Percentiles rank a stretch among this genome's conserved stretches.
phyloP scores from a whole-genome alignment of 2,888 invertebrate genomes.

The Drosophila multiciliata region DNA sequence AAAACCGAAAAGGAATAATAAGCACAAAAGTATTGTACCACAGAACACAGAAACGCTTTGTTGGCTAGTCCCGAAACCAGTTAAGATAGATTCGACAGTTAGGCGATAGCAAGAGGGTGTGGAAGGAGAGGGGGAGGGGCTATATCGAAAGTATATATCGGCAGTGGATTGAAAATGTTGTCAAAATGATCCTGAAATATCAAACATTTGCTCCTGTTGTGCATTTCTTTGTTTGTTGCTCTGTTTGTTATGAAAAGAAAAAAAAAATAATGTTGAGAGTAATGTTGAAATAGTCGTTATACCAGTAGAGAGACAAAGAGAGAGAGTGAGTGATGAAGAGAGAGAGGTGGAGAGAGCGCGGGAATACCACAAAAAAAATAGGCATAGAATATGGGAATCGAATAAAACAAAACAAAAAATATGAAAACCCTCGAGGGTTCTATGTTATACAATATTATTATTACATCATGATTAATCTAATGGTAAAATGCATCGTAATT shows the following conservation, averaged over 20 bases:
- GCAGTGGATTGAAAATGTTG: conserved; percentile 7
- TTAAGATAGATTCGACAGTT: conserved; percentile 32
- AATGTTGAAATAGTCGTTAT: conserved; percentile 63
- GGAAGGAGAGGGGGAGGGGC: neutral
- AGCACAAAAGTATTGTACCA: conserved; percentile 61
- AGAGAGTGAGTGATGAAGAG: neutral
- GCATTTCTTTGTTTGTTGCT: conserved; percentile 77
- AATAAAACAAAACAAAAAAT: conserved; percentile 22
- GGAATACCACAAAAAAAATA: conserved; percentile 40
- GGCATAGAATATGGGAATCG: conserved; percentile 59
- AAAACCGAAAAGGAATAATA: conserved; percentile 27
- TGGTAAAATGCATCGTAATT: conserved; percentile 61
- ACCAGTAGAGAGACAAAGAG: conserved; percentile 6
- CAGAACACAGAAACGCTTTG: conserved; percentile 68
- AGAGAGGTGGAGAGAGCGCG: conserved; percentile 2
- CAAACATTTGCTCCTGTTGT: conserved; percentile 73
- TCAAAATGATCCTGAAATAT: conserved; percentile 43
- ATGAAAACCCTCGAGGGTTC: conserved; percentile 33
- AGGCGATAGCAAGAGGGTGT: conserved; percentile 25
- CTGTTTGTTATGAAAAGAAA: conserved; percentile 71
- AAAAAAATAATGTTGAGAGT: conserved; percentile 63
- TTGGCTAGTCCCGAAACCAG: conserved; percentile 58
- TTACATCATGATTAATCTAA: conserved; percentile 69
- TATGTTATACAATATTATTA: conserved; percentile 77
- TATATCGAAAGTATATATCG: conserved; percentile 7